A percentile compares a stretch with the other conserved stretches of the same genome.
phyloP scores from a whole-genome alignment of 2,888 invertebrate genomes.

The Tricholauxania praeusta region DNA sequence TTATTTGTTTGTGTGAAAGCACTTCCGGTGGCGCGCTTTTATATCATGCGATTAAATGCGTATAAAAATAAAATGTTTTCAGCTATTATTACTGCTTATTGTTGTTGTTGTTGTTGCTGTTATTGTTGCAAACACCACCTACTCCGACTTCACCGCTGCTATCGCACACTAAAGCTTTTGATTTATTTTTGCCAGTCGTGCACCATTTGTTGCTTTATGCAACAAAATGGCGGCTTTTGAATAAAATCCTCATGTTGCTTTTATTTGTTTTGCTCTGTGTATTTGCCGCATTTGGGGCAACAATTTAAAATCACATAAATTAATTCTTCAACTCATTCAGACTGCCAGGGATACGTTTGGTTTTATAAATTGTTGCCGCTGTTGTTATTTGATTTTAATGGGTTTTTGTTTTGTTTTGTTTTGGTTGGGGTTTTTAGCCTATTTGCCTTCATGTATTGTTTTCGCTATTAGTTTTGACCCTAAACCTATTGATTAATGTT shows the following conservation, averaged over 20 bases:
- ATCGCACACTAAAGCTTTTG: not conserved
- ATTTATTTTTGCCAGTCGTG: conserved; percentile 7
- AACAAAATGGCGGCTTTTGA: conserved; percentile 7
- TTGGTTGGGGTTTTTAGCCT: not conserved
- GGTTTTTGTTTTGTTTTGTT: not conserved
- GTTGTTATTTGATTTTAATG: not conserved
- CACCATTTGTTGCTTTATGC: conserved; percentile 17
- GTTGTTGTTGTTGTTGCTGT: not conserved
- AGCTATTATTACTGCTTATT: not conserved
- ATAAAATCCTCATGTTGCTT: too few species aligned
- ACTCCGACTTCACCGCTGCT: not conserved
- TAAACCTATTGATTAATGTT: conserved; percentile 22
- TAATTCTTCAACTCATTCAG: not conserved
- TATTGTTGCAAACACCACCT: too few species aligned
- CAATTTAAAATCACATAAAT: conserved; percentile 15
- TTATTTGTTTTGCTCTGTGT: not conserved
- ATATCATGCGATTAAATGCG: conserved; percentile 9
- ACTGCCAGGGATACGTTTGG: too few species aligned
- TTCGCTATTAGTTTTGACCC: not conserved
- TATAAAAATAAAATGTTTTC: conserved; percentile 13
- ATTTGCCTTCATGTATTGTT: not conserved
- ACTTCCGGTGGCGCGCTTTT: conserved; percentile 7
- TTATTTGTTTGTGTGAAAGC: conserved; percentile 12
- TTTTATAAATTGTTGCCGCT: not conserved
- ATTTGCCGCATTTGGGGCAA: not conserved